Conservation (phyloP, 2,888 invertebrate genomes). For the Ditylenchus weischeri region DNA sequence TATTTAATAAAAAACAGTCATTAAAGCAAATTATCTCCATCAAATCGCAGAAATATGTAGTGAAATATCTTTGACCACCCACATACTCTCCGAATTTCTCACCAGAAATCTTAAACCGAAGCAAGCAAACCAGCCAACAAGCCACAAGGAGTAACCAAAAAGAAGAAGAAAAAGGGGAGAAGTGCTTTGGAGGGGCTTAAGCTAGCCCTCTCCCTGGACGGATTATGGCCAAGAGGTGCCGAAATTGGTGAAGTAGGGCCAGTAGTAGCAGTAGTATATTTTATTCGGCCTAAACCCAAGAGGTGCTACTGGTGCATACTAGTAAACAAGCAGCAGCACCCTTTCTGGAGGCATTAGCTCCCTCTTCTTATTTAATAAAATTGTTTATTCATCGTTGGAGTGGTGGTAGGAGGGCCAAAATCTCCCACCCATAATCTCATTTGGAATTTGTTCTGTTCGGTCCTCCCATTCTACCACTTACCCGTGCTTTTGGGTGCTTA, state of each 20-base stretch:
- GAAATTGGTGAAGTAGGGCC: constrained; percentile 5
- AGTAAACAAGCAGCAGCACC: constrained; percentile 4
- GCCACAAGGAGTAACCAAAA: too few relatives aligned
- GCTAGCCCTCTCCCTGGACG: background rate
- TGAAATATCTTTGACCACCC: too few relatives aligned
- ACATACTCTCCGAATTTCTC: too few relatives aligned
- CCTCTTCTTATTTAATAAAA: constrained; percentile 3
- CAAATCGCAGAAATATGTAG: too few relatives aligned
- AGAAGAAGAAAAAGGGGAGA: too few relatives aligned
- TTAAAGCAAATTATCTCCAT: too few relatives aligned
- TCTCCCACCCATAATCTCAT: constrained; percentile 7
- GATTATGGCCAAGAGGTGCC: constrained; percentile 6
- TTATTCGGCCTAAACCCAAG: background rate
- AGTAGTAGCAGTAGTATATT: background rate
- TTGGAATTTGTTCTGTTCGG: background rate
- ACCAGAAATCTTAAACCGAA: too few relatives aligned
- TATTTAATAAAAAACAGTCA: too few relatives aligned
- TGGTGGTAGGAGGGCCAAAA: background rate
- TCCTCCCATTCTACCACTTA: background rate
- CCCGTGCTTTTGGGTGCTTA: background rate
- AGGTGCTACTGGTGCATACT: too few relatives aligned
- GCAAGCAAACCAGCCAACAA: too few relatives aligned
- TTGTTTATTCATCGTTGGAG: constrained; percentile 6
- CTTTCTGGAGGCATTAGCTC: background rate
- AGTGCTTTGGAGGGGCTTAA: too few relatives aligned